Evolutionary conservation across 2,888 invertebrate genomes (phyloP).

Genomic region (Papilio gigon): DNA sequence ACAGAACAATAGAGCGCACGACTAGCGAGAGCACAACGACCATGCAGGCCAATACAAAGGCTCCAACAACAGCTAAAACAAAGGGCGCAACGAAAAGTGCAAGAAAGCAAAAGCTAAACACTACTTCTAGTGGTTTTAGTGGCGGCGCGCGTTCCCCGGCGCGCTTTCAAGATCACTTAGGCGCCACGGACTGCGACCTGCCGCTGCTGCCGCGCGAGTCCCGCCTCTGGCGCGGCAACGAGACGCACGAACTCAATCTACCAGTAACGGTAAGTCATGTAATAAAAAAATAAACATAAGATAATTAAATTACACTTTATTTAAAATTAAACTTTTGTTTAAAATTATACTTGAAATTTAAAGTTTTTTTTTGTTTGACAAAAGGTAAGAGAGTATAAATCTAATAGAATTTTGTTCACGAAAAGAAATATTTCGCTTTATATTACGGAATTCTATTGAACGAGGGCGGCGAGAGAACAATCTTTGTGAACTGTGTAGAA

Average conservation of each 20-base stretch:
- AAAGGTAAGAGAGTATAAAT: neutral
- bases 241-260: conserved; percentile 86
- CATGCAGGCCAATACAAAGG: conserved; percentile 59
- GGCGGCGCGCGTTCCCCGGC: conserved; percentile 67
- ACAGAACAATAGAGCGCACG: conserved; percentile 67
- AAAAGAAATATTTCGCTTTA: neutral
- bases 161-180: conserved; percentile 84
- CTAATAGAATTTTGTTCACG: neutral
- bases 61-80: conserved; percentile 66
- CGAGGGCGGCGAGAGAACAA: neutral
- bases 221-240: conserved; percentile 87
- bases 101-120: conserved; percentile 74
- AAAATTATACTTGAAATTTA: neutral
- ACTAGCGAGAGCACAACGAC: conserved; percentile 63
- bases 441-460: neutral
- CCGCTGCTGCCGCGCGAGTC: conserved; percentile 85
- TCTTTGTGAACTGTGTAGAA: conserved; percentile 8
- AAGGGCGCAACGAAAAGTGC: conserved; percentile 71
- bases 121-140: conserved; percentile 66
- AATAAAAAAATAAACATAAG: neutral
- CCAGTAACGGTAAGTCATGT: conserved; percentile 84
- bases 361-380: neutral
- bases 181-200: conserved; percentile 85
- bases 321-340: neutral
- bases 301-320: neutral